Evolutionary conservation across 2,888 invertebrate species (phyloP).

Genomic region (Halictus quadricinctus): DNA sequence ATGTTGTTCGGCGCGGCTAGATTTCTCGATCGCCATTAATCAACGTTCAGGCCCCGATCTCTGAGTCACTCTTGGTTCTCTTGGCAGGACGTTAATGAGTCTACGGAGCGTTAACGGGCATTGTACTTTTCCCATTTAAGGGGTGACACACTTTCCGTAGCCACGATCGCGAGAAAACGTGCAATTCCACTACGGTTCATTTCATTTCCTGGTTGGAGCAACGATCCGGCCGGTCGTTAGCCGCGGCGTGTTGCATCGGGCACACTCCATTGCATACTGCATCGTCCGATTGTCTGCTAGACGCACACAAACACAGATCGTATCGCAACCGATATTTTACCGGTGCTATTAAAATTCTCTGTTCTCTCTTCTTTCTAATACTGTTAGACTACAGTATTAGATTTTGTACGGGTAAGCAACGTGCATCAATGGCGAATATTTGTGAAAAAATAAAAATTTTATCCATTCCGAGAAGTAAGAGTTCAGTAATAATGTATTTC

Average conservation of each 20-base stretch:
- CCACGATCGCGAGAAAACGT: constrained; percentile 77
- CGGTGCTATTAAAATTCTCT: background rate
- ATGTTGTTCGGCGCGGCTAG: background rate
- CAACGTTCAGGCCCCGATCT: constrained; percentile 8
- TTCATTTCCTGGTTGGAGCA: constrained; percentile 80
- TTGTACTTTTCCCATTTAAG: constrained; percentile 67
- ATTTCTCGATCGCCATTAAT: constrained; percentile 36
- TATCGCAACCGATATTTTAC: constrained; percentile 41
- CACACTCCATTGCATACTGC: constrained; percentile 40
- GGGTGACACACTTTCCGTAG: constrained; percentile 72
- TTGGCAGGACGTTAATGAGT: constrained; percentile 45
- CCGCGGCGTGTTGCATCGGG: constrained; percentile 54
- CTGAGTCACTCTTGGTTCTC: constrained; percentile 7
- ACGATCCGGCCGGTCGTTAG: constrained; percentile 76
- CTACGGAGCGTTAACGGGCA: constrained; percentile 49
- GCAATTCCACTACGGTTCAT: constrained; percentile 74
- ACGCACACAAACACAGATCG: constrained; percentile 30
- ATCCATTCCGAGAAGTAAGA: too few relatives aligned
- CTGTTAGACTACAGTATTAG: too few relatives aligned
- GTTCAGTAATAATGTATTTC: too few relatives aligned
- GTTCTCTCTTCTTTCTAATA: too few relatives aligned
- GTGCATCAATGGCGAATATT: too few relatives aligned
- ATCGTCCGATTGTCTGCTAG: constrained; percentile 56
- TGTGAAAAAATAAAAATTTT: too few relatives aligned
- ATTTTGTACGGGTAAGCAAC: too few relatives aligned